Conservation (phyloP, 64 coral and sea anemone species). For the Stichodactyla helianthus region DNA sequence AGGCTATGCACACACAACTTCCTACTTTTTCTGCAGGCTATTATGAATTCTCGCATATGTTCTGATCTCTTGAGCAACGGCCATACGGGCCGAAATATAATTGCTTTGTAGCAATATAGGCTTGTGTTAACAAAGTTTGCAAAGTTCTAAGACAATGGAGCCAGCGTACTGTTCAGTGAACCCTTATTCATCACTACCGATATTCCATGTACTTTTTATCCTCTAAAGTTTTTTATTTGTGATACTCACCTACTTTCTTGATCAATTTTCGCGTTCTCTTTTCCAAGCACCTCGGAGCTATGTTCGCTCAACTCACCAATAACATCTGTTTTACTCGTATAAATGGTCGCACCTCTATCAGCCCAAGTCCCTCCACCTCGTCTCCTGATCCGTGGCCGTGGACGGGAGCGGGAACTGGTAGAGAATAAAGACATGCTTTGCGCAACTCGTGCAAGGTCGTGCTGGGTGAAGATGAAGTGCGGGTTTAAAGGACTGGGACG, state of each 20-base stretch:
- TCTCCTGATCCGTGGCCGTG: constrained; percentile 61
- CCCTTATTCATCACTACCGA: no score
- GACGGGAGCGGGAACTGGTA: constrained; percentile 60
- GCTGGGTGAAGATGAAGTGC: constrained; percentile 94
- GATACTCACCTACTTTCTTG: not conserved
- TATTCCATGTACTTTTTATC: no score
- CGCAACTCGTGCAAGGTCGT: constrained; percentile 78
- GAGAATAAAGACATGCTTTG: constrained; percentile 82
- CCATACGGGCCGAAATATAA: no score
- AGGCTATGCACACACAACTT: no score
- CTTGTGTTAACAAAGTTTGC: no score
- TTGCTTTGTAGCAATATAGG: no score
- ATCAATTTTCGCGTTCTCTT: not conserved
- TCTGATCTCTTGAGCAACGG: no score
- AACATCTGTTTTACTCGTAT: not conserved
- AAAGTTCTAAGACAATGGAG: no score
- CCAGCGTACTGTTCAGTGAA: no score
- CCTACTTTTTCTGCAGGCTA: no score
- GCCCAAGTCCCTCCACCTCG: constrained; percentile 12
- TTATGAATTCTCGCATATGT: no score
- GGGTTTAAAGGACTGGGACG: constrained; percentile 77
- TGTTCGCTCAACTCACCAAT: not conserved
- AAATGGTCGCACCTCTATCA: not conserved
- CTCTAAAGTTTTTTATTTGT: not conserved
- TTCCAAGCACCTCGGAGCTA: not conserved